Conservation (phyloP, 2,797 vertebrate species). For the Antrozous pallidus region DNA sequence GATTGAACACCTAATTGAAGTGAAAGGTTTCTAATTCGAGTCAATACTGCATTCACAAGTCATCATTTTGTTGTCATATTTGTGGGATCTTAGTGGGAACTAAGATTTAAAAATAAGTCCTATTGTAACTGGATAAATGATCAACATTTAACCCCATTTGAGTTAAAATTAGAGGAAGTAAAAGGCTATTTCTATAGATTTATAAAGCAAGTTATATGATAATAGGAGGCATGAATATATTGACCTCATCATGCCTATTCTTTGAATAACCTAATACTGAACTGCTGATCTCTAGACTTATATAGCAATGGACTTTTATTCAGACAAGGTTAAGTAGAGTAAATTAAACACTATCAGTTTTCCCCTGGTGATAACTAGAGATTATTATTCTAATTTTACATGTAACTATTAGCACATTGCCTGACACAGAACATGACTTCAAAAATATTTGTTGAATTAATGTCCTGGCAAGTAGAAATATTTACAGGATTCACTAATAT, state of each 20-base stretch:
- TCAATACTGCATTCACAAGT: background rate
- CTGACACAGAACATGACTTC: background rate
- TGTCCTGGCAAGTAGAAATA: background rate
- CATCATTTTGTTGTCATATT: background rate
- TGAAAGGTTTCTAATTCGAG: background rate
- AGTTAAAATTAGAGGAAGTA: background rate
- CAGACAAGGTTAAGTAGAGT: background rate
- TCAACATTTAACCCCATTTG: background rate
- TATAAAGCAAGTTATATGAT: background rate
- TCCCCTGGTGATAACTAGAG: background rate
- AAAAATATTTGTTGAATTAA: background rate
- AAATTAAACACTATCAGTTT: slow-evolving; percentile 21
- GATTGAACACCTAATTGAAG: background rate
- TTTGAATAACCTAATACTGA: background rate
- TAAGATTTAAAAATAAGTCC: background rate
- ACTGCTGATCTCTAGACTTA: background rate
- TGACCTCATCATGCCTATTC: background rate
- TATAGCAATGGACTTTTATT: background rate
- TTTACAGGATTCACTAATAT: background rate
- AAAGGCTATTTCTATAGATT: background rate
- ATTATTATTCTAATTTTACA: background rate
- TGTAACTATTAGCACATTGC: background rate
- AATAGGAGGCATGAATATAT: background rate
- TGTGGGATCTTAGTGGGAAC: background rate
- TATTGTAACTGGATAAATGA: background rate